Conservation (phyloP, 2,888 invertebrate genomes). For the Hermaeophaga mercurialis region DNA sequence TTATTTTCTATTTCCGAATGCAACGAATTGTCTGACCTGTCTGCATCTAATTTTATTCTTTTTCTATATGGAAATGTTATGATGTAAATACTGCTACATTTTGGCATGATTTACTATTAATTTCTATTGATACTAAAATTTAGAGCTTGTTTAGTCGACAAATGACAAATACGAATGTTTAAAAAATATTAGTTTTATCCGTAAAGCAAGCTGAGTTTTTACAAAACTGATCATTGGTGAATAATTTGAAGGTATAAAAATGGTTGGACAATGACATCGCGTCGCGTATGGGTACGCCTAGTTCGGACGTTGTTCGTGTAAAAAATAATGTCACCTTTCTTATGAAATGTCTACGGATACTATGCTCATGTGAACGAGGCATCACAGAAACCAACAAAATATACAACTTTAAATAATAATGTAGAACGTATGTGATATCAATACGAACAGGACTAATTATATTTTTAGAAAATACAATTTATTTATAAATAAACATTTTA, state of each 20-base stretch:
- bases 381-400: constrained; percentile 14
- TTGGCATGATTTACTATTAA: background rate
- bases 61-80: background rate
- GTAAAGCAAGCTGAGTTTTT: constrained; percentile 24
- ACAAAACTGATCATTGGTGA: constrained; percentile 18
- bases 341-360: constrained; percentile 35
- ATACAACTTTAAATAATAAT: background rate
- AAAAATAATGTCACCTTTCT: constrained; percentile 41
- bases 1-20: background rate
- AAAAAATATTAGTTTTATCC: too few relatives aligned
- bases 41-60: background rate
- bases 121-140: too few relatives aligned
- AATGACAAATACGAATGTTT: too few relatives aligned
- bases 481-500: too few relatives aligned
- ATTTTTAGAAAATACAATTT: too few relatives aligned
- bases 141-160: too few relatives aligned
- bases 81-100: background rate
- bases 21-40: background rate
- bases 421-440: too few relatives aligned
- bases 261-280: constrained; percentile 37
- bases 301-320: constrained; percentile 52
- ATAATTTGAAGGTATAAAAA: constrained; percentile 27
- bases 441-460: too few relatives aligned
- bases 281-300: constrained; percentile 53
- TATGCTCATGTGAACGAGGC: constrained; percentile 57